Conservation (phyloP, 2,888 invertebrate genomes). For the Chaetoderma sp. region DNA sequence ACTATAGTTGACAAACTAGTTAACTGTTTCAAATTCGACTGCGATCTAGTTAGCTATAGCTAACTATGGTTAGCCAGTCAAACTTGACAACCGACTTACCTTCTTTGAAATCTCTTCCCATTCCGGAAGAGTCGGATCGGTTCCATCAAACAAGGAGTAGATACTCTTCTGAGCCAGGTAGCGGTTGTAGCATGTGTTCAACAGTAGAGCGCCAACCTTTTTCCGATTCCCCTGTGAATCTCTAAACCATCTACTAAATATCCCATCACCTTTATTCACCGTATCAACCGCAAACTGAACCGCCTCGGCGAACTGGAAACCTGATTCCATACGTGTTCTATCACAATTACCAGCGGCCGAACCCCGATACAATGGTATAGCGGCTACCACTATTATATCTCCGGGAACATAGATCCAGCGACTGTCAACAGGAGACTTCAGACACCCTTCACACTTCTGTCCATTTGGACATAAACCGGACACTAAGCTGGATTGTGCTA, state of each 20-base stretch:
- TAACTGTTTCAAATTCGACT: too few species aligned
- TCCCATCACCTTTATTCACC: not conserved
- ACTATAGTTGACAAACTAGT: too few species aligned
- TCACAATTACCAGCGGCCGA: not conserved
- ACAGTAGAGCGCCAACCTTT: not conserved
- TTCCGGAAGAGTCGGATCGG: not conserved
- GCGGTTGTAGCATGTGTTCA: slow-evolving; percentile 6
- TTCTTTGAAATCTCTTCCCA: too few species aligned
- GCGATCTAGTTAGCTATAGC: too few species aligned
- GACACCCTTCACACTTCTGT: not conserved
- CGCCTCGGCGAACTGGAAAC: not conserved
- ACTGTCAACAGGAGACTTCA: not conserved
- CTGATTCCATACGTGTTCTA: not conserved
- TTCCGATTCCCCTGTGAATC: too few species aligned
- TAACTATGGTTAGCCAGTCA: too few species aligned
- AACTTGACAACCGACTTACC: too few species aligned
- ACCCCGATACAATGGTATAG: not conserved
- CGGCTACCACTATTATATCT: not conserved
- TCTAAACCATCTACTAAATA: not conserved
- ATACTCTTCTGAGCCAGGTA: not conserved
- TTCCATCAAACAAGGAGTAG: not conserved
- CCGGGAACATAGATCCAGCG: not conserved
- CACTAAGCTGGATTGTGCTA: not conserved
- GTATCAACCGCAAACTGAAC: not conserved
- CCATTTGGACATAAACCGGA: not conserved